phyloP scores from a whole-genome alignment of 2,113 vertebrate species.

The Ursus arctos region DNA sequence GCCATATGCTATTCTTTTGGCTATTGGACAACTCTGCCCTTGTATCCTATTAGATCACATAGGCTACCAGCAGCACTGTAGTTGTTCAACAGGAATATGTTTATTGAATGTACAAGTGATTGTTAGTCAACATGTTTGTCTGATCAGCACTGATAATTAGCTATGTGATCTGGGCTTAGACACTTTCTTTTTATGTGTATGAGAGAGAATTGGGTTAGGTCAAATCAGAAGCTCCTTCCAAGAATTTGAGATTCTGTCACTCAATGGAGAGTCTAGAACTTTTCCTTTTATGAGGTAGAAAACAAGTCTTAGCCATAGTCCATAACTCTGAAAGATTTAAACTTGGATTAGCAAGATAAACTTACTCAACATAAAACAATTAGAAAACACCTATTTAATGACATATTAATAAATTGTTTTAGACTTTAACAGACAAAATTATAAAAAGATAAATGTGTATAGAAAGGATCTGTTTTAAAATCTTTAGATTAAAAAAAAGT shows the following conservation, averaged over 20 bases:
- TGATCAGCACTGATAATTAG: neutral
- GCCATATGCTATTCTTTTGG: neutral
- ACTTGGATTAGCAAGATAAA: neutral
- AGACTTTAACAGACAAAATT: neutral
- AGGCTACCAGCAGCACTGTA: neutral
- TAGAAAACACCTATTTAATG: neutral
- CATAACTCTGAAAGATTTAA: neutral
- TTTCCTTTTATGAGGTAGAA: neutral
- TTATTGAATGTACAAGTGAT: neutral
- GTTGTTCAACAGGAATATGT: neutral
- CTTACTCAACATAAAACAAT: neutral
- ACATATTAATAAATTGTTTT: slow-evolving; percentile 50
- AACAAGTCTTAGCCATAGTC: neutral
- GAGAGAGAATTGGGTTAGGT: neutral
- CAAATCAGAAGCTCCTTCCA: neutral
- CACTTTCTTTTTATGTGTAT: neutral
- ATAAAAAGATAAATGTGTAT: slow-evolving; percentile 2
- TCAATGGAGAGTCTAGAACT: neutral
- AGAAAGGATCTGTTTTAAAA: slow-evolving; percentile 52
- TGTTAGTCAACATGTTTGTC: neutral
- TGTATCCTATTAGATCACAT: neutral
- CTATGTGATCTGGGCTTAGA: neutral
- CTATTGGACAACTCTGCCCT: neutral
- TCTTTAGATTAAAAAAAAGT: slow-evolving; percentile 29
- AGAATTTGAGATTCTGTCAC: neutral